phyloP scores from a whole-genome alignment of 2,113 vertebrate species.

The Bubo bubo region DNA sequence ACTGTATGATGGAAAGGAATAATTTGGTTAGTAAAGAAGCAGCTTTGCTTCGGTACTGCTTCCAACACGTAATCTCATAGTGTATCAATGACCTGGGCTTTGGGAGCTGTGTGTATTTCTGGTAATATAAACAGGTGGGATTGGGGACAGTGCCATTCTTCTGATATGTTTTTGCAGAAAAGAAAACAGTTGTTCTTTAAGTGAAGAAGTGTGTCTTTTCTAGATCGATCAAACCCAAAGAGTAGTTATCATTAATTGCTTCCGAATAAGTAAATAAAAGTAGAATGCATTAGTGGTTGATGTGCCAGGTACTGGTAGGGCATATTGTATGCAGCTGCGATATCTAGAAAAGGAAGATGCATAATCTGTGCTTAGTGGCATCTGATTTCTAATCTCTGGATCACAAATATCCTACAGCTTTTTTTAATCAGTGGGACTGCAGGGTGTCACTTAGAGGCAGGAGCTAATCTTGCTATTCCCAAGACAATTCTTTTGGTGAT shows the following conservation, averaged over 20 bases:
- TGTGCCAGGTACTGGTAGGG: not conserved
- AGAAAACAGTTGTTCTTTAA: not conserved
- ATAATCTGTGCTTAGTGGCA: not conserved
- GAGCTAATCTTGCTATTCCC: not conserved
- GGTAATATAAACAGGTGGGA: not conserved
- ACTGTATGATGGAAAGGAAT: not conserved
- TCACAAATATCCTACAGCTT: not conserved
- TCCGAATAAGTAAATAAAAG: not conserved
- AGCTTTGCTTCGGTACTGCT: not conserved
- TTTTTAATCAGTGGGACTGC: not conserved
- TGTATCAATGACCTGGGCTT: not conserved
- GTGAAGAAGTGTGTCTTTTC: not conserved
- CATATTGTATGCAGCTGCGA: not conserved
- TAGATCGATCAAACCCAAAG: not conserved
- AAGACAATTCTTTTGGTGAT: not conserved
- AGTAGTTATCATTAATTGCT: not conserved
- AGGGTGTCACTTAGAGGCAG: not conserved
- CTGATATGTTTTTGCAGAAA: not conserved
- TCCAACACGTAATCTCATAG: fast-evolving
- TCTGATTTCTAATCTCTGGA: not conserved
- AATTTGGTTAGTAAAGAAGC: not conserved
- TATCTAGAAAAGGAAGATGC: not conserved
- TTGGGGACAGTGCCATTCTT: not conserved
- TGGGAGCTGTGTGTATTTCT: not conserved
- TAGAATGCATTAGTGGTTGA: not conserved